Percentiles rank a stretch among this genome's conserved stretches.
Evolutionary conservation across 23 tunicate species (phyloP).

Genomic region (Styela clava): DNA sequence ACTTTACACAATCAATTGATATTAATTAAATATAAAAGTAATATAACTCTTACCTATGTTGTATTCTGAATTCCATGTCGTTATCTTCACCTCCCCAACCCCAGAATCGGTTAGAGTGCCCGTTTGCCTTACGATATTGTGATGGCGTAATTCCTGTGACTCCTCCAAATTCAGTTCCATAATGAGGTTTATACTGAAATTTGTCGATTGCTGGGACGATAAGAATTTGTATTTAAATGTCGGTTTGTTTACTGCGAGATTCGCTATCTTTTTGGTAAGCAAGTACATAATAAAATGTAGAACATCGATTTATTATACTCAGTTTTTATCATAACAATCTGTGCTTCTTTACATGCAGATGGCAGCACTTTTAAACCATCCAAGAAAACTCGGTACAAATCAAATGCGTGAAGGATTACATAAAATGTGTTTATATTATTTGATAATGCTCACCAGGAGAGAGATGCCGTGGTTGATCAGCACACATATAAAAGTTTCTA

Average conservation of each 20-base stretch:
- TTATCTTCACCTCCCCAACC: slow-evolving; percentile 99
- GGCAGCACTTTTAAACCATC: too few species aligned
- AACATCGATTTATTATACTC: too few species aligned
- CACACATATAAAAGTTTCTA: slow-evolving; percentile 81
- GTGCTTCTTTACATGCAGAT: too few species aligned
- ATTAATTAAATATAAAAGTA: too few species aligned
- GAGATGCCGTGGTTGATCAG: slow-evolving; percentile 71
- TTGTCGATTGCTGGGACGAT: slow-evolving; percentile 94
- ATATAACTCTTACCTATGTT: slow-evolving; percentile 45
- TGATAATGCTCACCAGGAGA: slow-evolving; percentile 97
- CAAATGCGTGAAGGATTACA: too few species aligned
- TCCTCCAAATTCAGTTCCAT: slow-evolving; percentile 94
- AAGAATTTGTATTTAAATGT: neutral
- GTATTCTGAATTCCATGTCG: slow-evolving; percentile 87
- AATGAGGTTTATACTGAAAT: slow-evolving; percentile 77
- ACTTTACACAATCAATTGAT: too few species aligned
- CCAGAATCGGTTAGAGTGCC: slow-evolving; percentile 96
- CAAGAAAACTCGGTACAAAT: too few species aligned
- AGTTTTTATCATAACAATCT: too few species aligned
- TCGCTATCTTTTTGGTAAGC: too few species aligned
- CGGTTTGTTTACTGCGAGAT: too few species aligned
- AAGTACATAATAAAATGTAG: too few species aligned
- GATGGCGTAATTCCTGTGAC: slow-evolving; percentile 78
- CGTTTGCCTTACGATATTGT: slow-evolving; percentile 80
- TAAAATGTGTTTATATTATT: too few species aligned